Base-by-base conservation (phyloP, 2,797 vertebrate genomes). In the Loris lydekkerianus region DNA sequence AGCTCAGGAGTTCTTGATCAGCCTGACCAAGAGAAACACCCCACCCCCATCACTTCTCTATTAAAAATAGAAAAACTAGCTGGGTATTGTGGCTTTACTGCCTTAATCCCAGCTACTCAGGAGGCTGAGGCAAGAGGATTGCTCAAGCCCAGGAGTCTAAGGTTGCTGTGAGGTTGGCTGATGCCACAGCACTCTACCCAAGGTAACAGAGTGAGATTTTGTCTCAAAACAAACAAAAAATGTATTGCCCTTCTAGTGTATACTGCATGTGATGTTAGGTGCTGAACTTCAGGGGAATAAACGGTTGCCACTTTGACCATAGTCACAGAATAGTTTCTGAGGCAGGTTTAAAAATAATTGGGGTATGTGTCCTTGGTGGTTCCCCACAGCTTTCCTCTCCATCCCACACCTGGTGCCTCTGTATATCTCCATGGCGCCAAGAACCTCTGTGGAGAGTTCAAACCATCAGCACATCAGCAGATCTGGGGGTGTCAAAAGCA, bases 371-470 rank as follows among this genome's bases (percentile, higher is more conserved):
- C 7, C 15, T 31, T 34, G 23, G 37, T 23, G 7, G 13, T 20
- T 91, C 18, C 10, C 49, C 40, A 63, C 46, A 13, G 14, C 18
- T 25, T 40, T 65, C 31, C 21, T 60, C 63, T 46, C 4, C 29
- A 7, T 46, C 27, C 43, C 15, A 1, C 9, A 61, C 25, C 25
- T 69, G 70, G 67, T 18, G n/a, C 65, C 46, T 58, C 37, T 37
- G 14, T 14, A 63, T 58, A 80, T 40, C 14, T 29, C 49, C 8
- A 29, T 58, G 61, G 67, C n/a, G 43, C n/a, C 25, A 10, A 20
- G 65, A 85, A 43, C 85, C 76, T 88, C 85, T 23, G 8, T 58
- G 65, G 67, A 92, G 34, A 89, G 88, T 37, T 58, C 70, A 86
- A 37, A 21, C 46, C 60, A 72, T 56, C 10, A 86, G 73, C 53